Conservation (phyloP, 2,888 invertebrate species). For the Dysmachus trigonus region DNA sequence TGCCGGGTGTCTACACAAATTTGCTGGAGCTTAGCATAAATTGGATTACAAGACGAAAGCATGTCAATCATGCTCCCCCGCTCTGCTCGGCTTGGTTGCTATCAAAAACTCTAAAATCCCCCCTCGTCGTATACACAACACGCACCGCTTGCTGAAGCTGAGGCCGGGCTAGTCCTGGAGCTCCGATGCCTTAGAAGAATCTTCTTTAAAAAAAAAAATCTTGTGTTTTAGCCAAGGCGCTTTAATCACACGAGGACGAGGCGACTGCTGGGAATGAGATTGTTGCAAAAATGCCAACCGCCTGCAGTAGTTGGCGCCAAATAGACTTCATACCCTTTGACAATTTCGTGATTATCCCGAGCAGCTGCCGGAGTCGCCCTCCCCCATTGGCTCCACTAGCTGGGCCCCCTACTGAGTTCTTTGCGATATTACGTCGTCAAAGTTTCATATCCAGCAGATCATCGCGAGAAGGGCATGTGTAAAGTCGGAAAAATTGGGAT, state of each 20-base stretch:
- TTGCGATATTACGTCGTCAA: slow-evolving; percentile 4
- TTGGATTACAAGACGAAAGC: slow-evolving; percentile 28
- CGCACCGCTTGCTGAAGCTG: background rate
- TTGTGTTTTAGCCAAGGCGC: background rate
- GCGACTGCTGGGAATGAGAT: background rate
- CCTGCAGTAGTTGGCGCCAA: background rate
- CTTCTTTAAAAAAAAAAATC: background rate
- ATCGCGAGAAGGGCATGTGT: background rate
- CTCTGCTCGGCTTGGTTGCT: background rate
- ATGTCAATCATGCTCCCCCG: slow-evolving; percentile 21
- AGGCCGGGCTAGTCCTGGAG: too few species aligned
- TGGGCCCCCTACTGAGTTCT: background rate
- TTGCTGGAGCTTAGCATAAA: slow-evolving; percentile 31
- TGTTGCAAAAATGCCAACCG: background rate
- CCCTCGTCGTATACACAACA: background rate
- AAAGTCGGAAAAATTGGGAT: slow-evolving; percentile 13
- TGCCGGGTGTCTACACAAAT: slow-evolving; percentile 22
- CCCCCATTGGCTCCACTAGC: background rate
- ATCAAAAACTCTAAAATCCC: background rate
- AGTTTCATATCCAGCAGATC: slow-evolving; percentile 11
- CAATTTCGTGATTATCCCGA: slow-evolving; percentile 12
- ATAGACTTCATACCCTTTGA: slow-evolving; percentile 25
- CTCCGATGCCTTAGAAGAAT: background rate
- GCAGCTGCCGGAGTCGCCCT: background rate
- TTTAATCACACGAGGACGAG: background rate